Evolutionary conservation across 1,140 invertebrate species (phyloP), one percentile per base, ranked within the genome.

Genomic region (Helicoverpa armigera): DNA sequence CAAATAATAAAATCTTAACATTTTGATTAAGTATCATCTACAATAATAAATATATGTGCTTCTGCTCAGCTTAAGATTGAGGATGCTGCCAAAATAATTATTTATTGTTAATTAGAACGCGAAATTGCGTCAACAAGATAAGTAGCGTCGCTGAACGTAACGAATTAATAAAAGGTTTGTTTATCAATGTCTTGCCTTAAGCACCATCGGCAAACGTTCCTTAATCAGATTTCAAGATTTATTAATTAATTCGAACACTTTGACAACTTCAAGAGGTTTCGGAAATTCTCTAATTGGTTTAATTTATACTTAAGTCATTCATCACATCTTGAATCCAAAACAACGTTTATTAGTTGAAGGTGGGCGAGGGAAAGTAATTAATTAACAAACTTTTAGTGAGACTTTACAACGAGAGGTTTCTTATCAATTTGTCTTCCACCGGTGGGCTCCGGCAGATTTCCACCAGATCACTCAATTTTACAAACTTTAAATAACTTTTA

Each of bases 271-370:
- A 81, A 82, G 79, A 78, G 80, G 80, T 82, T 81, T 82, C 60
- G 58, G 31, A 81, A 83, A 83, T 85, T 81, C 72, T 67, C 54
- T 86, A 83, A 87, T 83, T 85, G 80, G 80, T 84, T 88, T 85
- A 86, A 88, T 87, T 85, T 85, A 86, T 86, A 85, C 73, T 87
- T 80, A 69, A 86, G 81, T 84, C 85, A 84, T 87, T 87, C 83
- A 85, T 85, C 83, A 85, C 75, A 85, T 83, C 74, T 70, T 63
- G 60, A 82, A 74, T 77, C 75, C 61, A 67, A 69, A 83, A 69
- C 81, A 83, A 80, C 83, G 78, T 83, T 82, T 85, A 81, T 79
- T 67, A 79, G 75, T 79, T 67, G 63, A 80, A 82, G 78, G 58
- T 82, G 80, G 79, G 82, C 85, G 83, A 76, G 61, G 78, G 58